These are phyloP conservation scores for Myotis brandtii DNA, from an alignment of 2,113 vertebrate species.

Conservation along the genomic window DNA sequence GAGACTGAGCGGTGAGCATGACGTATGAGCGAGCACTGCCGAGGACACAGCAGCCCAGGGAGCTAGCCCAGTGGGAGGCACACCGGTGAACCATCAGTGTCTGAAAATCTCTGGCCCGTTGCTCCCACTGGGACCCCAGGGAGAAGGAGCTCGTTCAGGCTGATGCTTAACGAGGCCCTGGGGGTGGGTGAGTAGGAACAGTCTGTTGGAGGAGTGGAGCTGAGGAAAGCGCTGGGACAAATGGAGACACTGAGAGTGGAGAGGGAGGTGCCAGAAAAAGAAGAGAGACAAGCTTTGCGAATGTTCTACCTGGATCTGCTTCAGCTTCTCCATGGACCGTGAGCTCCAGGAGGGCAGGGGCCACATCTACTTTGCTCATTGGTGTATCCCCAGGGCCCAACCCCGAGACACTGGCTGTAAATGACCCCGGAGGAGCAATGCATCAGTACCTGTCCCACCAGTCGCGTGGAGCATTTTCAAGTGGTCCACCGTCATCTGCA, in stretches of 20 bases:
- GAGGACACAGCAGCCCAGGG: neutral
- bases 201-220: neutral
- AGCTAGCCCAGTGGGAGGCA: neutral
- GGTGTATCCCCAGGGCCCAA: neutral
- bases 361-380: neutral
- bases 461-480: slow-evolving; percentile 96
- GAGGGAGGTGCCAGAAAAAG: neutral
- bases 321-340: neutral
- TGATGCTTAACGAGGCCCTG: neutral
- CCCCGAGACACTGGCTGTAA: neutral
- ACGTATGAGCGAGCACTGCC: neutral
- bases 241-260: neutral
- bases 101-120: neutral
- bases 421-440: neutral
- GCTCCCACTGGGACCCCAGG: neutral
- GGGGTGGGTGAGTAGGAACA: neutral
- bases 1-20: neutral
- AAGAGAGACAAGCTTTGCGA: neutral
- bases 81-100: neutral
- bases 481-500: slow-evolving; percentile 98
- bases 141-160: neutral
- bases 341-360: neutral
- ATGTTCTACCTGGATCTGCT: neutral
- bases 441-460: slow-evolving; percentile 90
- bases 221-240: neutral